These are phyloP conservation scores for Aromia moschata DNA, from an alignment of 2,888 invertebrate genomes.

Conservation along the genomic window DNA sequence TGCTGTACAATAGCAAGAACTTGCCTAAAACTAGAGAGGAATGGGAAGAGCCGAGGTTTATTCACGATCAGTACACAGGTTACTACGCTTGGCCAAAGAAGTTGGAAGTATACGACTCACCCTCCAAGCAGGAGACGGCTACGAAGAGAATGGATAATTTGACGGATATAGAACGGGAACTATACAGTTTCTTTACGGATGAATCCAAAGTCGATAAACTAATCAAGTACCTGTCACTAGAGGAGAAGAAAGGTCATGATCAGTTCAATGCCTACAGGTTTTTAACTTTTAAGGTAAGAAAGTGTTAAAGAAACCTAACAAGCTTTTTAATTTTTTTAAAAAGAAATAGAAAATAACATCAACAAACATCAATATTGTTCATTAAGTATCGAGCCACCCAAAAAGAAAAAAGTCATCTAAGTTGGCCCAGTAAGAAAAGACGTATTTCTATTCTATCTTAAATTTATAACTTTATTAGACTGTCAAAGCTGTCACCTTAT, in stretches of 20 bases:
- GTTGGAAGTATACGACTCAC: constrained; percentile 73
- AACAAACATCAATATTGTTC: too few relatives aligned
- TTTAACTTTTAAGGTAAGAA: constrained; percentile 75
- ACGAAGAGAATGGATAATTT: constrained; percentile 67
- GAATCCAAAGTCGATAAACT: constrained; percentile 75
- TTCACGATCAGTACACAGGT: constrained; percentile 72
- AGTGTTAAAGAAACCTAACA: not conserved
- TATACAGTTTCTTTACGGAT: constrained; percentile 75
- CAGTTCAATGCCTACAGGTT: constrained; percentile 77
- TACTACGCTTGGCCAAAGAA: constrained; percentile 67
- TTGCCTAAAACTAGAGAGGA: constrained; percentile 72
- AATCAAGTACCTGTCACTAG: constrained; percentile 77
- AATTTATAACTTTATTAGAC: too few relatives aligned
- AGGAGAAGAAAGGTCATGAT: constrained; percentile 87
- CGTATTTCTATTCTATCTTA: too few relatives aligned
- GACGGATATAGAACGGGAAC: constrained; percentile 71
- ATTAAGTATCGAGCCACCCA: too few relatives aligned
- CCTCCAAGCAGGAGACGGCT: constrained; percentile 68
- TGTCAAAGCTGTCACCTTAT: too few relatives aligned
- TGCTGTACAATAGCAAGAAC: constrained; percentile 72
- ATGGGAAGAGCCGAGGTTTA: constrained; percentile 74
- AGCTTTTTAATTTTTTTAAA: too few relatives aligned
- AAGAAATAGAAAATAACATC: too few relatives aligned
- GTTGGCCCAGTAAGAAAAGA: too few relatives aligned
- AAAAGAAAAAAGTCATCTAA: too few relatives aligned